Evolutionary conservation across 1,140 invertebrate species (phyloP).

Genomic region (Eriocheir sinensis): DNA sequence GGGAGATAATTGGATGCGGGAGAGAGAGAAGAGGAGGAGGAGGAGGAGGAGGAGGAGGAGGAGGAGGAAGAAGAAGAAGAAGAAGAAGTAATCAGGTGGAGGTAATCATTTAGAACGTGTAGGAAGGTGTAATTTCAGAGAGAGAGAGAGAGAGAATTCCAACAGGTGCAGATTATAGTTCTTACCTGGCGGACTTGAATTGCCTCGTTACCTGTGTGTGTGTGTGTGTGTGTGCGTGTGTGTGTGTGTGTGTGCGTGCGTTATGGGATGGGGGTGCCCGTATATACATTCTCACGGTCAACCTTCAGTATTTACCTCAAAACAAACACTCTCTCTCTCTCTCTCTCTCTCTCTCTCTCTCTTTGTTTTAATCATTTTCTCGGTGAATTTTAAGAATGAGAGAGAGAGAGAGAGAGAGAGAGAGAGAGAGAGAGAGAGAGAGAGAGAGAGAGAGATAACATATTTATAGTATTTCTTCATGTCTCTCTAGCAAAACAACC

Average conservation of each 20-base stretch:
- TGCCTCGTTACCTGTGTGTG: not conserved
- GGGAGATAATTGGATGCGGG: no score
- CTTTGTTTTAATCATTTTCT: not conserved
- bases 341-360: slow-evolving; percentile 55
- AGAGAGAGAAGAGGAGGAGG: no score
- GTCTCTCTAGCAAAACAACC: no score
- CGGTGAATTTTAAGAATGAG: not conserved
- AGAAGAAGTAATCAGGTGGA: no score
- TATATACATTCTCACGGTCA: not conserved
- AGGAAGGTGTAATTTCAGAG: not conserved
- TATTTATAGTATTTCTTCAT: no score
- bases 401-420: not conserved
- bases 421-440: not conserved
- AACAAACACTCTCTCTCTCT: slow-evolving; percentile 51
- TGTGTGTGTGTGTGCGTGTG: slow-evolving; percentile 47
- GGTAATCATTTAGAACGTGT: no score
- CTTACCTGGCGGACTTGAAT: not conserved
- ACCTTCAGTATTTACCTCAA: not conserved
- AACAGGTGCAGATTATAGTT: not conserved
- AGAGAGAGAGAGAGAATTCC: not conserved
- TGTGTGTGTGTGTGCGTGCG: slow-evolving; percentile 43
- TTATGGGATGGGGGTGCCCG: not conserved
- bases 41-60: no score
- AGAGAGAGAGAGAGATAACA: not conserved
- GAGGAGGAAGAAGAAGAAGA: no score